Evolutionary conservation across 1,140 invertebrate genomes (phyloP).

Genomic region (Cyrtorhinus lividipennis): DNA sequence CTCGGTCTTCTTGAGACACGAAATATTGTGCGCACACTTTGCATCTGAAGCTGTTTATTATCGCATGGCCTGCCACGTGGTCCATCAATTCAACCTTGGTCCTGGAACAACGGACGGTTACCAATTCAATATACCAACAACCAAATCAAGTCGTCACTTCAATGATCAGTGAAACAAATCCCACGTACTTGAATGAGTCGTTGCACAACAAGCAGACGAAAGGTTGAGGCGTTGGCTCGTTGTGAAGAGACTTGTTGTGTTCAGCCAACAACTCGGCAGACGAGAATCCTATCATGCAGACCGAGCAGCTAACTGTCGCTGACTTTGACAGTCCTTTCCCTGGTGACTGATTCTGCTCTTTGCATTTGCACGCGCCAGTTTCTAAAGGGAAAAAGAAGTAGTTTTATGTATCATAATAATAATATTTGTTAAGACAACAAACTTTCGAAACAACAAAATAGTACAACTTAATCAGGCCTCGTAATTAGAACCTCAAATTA

Average conservation of each 20-base stretch:
- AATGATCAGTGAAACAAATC: background rate
- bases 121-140: background rate
- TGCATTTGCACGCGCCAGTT: no score
- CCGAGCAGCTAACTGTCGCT: no score
- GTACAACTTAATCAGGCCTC: no score
- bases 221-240: background rate
- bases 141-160: background rate
- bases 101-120: slow-evolving; percentile 15
- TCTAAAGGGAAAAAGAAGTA: no score
- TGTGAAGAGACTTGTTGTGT: background rate
- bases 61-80: slow-evolving; percentile 16
- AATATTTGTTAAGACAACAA: no score
- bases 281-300: background rate
- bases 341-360: no score
- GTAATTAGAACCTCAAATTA: no score
- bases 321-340: no score
- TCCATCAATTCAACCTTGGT: slow-evolving; percentile 7
- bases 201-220: background rate
- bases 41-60: slow-evolving; percentile 6
- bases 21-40: slow-evolving; percentile 13
- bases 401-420: no score
- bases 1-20: slow-evolving; percentile 8
- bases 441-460: no score
- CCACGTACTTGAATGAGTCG: background rate
- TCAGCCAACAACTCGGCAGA: background rate